Evolutionary conservation across 2,888 invertebrate species (phyloP), one percentile per base, ranked within the genome.

Genomic region (Plebejus melissa): DNA sequence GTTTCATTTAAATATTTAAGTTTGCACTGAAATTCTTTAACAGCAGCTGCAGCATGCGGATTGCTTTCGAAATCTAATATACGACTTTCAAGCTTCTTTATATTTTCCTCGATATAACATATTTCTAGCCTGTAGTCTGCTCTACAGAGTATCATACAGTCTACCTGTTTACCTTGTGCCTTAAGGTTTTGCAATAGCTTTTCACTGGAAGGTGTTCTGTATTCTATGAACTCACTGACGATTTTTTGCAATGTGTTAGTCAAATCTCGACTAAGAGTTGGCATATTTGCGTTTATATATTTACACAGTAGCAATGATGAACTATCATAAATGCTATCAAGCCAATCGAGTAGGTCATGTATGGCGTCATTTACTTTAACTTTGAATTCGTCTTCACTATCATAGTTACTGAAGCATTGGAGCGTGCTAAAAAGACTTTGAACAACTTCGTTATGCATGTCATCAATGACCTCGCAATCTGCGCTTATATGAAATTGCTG

Each of bases 391-490:
- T 82, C 80, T 32, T 85, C 82, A 77, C 82, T 80, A 60, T 81
- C 78, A 78, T 79, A 85, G 75, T 80, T 85, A 80, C 84, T 85
- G 58, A 89, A 88, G 78, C 86, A 88, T 80, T 85, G 88, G 9
- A 88, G 78, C 82, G 88, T 88, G 32, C 88, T 85, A 69, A 84
- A 78, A 75, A 93, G 85, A 57, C 77, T 70, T 76, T 77, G 76
- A 1, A 81, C 83, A 16, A 87, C 85, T 22, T 90, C 88, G 80
- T 84, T 85, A 76, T 93, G 88, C 93, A 93, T 93, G 38, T 88
- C 91, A 83, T 90, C 89, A 36, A 93, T 83, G 76, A 93, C 88
- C 87, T 93, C 93, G 74, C 90, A 78, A 72, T 93, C 93, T 3
- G 89, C 82, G 58, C 80, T 74, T 74, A 93, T 77, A 78, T 88